Evolutionary conservation across 2,888 invertebrate genomes (phyloP).

Genomic region (Scaptomyza tumidula): DNA sequence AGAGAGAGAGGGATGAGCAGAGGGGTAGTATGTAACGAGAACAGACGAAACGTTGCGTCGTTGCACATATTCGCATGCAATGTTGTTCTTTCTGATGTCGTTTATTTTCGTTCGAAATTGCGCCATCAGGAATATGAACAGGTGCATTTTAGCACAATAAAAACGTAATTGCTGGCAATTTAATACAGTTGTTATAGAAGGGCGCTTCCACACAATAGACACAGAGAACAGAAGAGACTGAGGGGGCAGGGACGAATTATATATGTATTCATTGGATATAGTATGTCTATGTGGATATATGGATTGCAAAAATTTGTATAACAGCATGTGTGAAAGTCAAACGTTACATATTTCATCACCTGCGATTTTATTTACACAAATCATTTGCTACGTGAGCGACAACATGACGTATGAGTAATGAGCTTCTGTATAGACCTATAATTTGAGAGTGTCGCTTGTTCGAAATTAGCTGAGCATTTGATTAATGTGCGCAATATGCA

Average conservation of each 20-base stretch:
- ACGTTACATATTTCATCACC: conserved; percentile 40
- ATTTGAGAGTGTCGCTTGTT: conserved; percentile 29
- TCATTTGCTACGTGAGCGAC: conserved; percentile 26
- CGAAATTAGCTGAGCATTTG: conserved; percentile 72
- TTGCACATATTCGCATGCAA: conserved; percentile 43
- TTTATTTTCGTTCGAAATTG: conserved; percentile 81
- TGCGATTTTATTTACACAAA: conserved; percentile 47
- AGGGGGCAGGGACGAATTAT: not conserved
- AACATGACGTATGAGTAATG: conserved; percentile 69
- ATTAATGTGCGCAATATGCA: conserved; percentile 65
- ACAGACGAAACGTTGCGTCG: not conserved
- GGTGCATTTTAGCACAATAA: conserved; percentile 81
- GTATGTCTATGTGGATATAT: not conserved
- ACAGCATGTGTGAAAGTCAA: conserved; percentile 38
- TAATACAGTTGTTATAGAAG: conserved; percentile 67
- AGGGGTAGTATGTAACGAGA: not conserved
- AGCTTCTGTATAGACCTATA: conserved; percentile 26
- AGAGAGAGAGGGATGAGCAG: no score
- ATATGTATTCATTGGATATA: not conserved
- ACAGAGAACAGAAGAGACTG: not conserved
- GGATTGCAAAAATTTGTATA: not conserved
- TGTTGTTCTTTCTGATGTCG: conserved; percentile 80
- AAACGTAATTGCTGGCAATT: conserved; percentile 80
- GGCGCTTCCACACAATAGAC: conserved; percentile 6
- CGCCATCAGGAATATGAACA: conserved; percentile 81